Evolutionary conservation across 2,888 invertebrate species (phyloP).

Genomic region (Acrobasis suavella): DNA sequence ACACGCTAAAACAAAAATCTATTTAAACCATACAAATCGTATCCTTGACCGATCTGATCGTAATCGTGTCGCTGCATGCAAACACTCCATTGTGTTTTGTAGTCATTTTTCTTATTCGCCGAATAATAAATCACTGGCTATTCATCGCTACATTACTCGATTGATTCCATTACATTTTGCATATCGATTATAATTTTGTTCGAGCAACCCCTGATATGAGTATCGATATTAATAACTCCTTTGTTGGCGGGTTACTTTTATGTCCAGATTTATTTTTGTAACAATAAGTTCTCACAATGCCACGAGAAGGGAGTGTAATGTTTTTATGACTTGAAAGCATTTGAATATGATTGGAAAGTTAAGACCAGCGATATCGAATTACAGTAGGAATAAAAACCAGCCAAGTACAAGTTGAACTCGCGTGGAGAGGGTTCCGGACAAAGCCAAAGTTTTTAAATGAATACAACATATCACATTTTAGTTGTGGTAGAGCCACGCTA

Average conservation of each 20-base stretch:
- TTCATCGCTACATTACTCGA: slow-evolving; percentile 75
- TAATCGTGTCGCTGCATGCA: slow-evolving; percentile 46
- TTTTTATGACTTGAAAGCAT: too few species aligned
- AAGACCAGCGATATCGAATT: too few species aligned
- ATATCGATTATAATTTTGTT: slow-evolving; percentile 66
- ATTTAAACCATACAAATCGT: background rate
- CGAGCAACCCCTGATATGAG: slow-evolving; percentile 24
- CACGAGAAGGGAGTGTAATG: background rate
- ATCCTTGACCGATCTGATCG: slow-evolving; percentile 25
- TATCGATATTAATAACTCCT: background rate
- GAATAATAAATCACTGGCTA: slow-evolving; percentile 74
- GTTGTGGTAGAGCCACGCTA: too few species aligned
- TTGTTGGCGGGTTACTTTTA: background rate
- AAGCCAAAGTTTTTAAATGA: too few species aligned
- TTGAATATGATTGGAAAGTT: too few species aligned
- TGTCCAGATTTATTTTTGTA: background rate
- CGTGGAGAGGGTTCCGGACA: too few species aligned
- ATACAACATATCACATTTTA: too few species aligned
- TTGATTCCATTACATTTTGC: slow-evolving; percentile 80
- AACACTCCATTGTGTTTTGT: slow-evolving; percentile 60
- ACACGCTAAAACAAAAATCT: too few species aligned
- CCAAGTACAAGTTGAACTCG: too few species aligned
- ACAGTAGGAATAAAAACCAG: too few species aligned
- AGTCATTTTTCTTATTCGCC: slow-evolving; percentile 77
- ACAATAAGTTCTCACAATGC: background rate